phyloP scores from a whole-genome alignment of 2,113 vertebrate species.

The Calonectris borealis region DNA sequence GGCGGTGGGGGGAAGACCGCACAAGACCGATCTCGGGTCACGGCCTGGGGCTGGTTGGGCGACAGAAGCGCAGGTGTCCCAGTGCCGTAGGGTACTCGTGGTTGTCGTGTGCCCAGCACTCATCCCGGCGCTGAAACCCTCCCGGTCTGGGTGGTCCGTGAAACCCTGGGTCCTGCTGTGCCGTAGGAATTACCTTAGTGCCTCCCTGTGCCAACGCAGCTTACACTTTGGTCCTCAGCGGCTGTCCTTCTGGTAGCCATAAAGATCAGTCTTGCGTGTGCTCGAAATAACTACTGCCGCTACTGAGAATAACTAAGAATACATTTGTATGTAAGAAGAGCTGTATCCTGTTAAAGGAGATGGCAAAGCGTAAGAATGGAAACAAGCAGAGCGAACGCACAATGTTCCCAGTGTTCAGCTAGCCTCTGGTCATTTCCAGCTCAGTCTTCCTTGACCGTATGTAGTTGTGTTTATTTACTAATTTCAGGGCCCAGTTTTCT shows the following conservation, averaged over 20 bases:
- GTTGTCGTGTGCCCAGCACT: accelerated
- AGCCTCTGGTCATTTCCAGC: not conserved
- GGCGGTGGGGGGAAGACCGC: too few species aligned
- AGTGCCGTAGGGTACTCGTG: not conserved
- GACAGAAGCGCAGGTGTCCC: not conserved
- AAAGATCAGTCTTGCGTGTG: accelerated
- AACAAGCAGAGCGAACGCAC: not conserved
- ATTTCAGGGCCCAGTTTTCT: not conserved
- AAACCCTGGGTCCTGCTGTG: not conserved
- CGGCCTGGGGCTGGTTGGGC: not conserved
- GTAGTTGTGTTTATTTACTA: not conserved
- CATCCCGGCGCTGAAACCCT: not conserved
- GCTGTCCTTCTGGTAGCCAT: not conserved
- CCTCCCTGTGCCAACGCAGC: accelerated
- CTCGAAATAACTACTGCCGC: accelerated
- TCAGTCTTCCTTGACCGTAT: accelerated
- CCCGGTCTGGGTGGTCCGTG: not conserved
- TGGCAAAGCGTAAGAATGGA: not conserved
- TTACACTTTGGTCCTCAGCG: accelerated
- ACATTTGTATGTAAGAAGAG: accelerated
- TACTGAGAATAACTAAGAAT: accelerated
- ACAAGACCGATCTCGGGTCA: accelerated
- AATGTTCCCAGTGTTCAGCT: not conserved
- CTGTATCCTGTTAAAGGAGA: not conserved
- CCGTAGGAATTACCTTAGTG: accelerated